These are phyloP conservation scores for Drosophila yooni DNA, from an alignment of 2,888 invertebrate genomes.

Conservation along the genomic window DNA sequence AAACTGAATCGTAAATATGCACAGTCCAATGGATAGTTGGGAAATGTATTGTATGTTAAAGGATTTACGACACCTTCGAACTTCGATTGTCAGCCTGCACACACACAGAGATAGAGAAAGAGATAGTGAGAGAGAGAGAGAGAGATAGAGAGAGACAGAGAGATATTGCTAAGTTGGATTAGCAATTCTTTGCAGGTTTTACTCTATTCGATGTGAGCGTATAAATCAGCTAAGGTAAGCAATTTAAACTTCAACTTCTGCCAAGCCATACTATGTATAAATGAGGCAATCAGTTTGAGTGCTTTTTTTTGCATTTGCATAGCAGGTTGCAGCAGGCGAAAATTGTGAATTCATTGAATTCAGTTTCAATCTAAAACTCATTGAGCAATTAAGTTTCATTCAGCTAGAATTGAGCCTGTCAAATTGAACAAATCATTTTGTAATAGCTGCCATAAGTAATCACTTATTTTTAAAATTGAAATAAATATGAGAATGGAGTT, in stretches of 20 bases:
- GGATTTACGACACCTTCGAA: conserved; percentile 59
- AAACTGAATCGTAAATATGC: conserved; percentile 44
- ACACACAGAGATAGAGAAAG: background rate
- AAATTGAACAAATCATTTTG: conserved; percentile 3
- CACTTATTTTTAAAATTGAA: conserved; percentile 17
- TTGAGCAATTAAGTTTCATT: background rate
- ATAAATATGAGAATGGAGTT: conserved; percentile 35
- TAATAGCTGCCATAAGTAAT: conserved; percentile 21
- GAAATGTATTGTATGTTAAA: conserved; percentile 25
- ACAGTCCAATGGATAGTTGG: conserved; percentile 36
- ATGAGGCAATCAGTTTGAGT: conserved; percentile 64
- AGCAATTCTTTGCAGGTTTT: conserved; percentile 52
- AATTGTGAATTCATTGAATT: conserved; percentile 32
- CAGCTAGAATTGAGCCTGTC: background rate
- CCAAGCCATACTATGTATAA: conserved; percentile 23
- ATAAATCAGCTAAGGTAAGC: conserved; percentile 52
- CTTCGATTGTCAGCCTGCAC: conserved; percentile 44
- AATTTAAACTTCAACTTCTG: conserved; percentile 5
- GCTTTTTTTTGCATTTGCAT: conserved; percentile 43
- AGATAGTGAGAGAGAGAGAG: background rate
- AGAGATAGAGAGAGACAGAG: no score
- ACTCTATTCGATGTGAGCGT: conserved; percentile 33
- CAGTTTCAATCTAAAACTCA: conserved; percentile 28
- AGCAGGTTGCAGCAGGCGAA: background rate
- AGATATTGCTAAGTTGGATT: conserved; percentile 36